Conservation (phyloP, 92 coral and sea anemone species). For the Porites cylindrica region DNA sequence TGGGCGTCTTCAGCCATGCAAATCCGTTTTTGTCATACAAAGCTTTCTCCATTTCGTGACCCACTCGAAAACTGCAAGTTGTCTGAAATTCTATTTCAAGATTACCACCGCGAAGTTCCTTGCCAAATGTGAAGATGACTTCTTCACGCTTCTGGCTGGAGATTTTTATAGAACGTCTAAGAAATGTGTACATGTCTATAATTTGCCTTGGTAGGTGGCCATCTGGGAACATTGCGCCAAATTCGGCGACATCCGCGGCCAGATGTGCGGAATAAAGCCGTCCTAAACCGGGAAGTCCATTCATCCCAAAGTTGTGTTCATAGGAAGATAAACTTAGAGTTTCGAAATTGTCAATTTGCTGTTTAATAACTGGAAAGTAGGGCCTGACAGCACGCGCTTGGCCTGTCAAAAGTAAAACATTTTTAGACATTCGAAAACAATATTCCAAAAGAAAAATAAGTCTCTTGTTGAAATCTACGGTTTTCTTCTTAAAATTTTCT, state of each 20-base stretch:
- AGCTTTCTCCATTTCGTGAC: slow-evolving; percentile 42
- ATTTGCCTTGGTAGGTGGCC: slow-evolving; percentile 20
- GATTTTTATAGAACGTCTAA: background rate
- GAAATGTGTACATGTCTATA: background rate
- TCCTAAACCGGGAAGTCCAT: slow-evolving; percentile 25
- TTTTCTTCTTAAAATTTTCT: slow-evolving; percentile 23
- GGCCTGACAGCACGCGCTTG: slow-evolving; percentile 32
- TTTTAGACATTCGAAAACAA: slow-evolving; percentile 29
- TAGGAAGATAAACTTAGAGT: background rate
- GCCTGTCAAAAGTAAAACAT: slow-evolving; percentile 24
- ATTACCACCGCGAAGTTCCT: slow-evolving; percentile 38
- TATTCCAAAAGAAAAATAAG: slow-evolving; percentile 12
- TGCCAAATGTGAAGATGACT: slow-evolving; percentile 4
- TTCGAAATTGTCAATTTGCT: slow-evolving; percentile 10
- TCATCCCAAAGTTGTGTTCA: slow-evolving; percentile 20
- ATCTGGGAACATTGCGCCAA: slow-evolving; percentile 45
- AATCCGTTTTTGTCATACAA: slow-evolving; percentile 39
- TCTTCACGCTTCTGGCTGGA: slow-evolving; percentile 16
- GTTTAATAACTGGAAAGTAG: slow-evolving; percentile 19
- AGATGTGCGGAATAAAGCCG: slow-evolving; percentile 40
- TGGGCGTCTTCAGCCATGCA: slow-evolving; percentile 47
- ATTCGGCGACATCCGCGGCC: slow-evolving; percentile 45
- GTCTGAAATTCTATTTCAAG: slow-evolving; percentile 46
- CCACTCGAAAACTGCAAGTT: slow-evolving; percentile 2
- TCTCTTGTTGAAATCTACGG: background rate